Evolutionary conservation across 2,888 invertebrate species (phyloP).

Genomic region (Machimus rusticus): DNA sequence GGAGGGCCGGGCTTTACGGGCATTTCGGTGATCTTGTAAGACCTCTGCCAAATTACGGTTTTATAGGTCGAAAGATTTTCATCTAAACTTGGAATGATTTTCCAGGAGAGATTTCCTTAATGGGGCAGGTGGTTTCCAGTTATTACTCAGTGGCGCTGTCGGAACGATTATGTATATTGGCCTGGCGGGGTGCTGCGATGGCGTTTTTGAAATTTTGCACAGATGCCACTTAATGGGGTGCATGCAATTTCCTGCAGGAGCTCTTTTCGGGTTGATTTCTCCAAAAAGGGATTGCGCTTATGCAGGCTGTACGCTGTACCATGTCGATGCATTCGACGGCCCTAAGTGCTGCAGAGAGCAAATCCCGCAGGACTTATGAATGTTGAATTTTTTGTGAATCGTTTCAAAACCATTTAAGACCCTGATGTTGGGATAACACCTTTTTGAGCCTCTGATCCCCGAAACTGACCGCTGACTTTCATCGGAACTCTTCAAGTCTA

Average conservation of each 20-base stretch:
- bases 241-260: background rate
- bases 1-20: background rate
- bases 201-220: background rate
- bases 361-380: background rate
- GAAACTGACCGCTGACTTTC: background rate
- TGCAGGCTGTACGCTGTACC: background rate
- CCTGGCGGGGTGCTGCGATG: background rate
- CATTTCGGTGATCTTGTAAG: slow-evolving; percentile 20
- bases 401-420: background rate
- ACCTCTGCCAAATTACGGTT: slow-evolving; percentile 30
- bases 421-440: background rate
- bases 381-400: background rate
- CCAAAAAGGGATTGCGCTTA: background rate
- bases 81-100: slow-evolving; percentile 31
- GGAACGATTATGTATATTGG: slow-evolving; percentile 10
- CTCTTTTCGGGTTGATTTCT: background rate
- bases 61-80: slow-evolving; percentile 36
- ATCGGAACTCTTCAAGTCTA: background rate
- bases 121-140: slow-evolving; percentile 26
- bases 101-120: slow-evolving; percentile 19
- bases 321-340: background rate
- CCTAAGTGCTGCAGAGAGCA: background rate
- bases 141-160: background rate
- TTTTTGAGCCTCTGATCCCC: background rate
- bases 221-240: background rate